Conservation (phyloP, 2,888 invertebrate species). For the Idaea biselata region DNA sequence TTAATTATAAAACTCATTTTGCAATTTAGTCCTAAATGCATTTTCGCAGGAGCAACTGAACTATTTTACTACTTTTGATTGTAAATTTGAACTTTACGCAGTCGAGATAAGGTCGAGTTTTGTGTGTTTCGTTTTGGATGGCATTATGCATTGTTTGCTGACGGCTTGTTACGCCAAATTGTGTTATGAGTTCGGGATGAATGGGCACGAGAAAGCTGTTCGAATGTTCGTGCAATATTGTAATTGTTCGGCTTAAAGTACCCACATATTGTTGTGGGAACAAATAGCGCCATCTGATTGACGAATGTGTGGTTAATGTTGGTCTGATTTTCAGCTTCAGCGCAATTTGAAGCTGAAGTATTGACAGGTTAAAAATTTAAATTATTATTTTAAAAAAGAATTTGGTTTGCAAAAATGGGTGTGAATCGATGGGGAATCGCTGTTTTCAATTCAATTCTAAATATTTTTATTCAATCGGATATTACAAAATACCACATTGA, state of each 20-base stretch:
- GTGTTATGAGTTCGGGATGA: constrained; percentile 31
- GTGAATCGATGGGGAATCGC: no score
- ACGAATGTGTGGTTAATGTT: neutral
- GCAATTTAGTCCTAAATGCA: constrained; percentile 8
- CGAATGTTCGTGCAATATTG: constrained; percentile 27
- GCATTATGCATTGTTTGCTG: constrained; percentile 31
- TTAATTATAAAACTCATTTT: constrained; percentile 15
- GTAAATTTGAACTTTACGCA: constrained; percentile 13
- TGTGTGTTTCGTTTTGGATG: constrained; percentile 13
- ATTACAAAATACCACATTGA: no score
- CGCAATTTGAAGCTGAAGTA: neutral
- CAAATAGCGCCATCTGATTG: constrained; percentile 4
- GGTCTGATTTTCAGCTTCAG: neutral
- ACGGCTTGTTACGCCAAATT: constrained; percentile 34
- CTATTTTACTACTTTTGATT: neutral
- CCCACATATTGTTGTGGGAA: constrained; percentile 7
- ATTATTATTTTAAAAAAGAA: no score
- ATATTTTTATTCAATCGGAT: no score
- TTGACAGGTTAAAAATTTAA: no score
- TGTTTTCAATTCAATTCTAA: no score
- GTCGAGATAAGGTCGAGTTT: constrained; percentile 17
- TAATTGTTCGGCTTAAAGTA: constrained; percentile 24
- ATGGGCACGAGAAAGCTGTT: constrained; percentile 16
- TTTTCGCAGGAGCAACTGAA: constrained; percentile 11
- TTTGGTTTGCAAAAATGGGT: no score